Evolutionary conservation across 2,113 vertebrate genomes (phyloP).

Genomic region (Poecilia latipinna): DNA sequence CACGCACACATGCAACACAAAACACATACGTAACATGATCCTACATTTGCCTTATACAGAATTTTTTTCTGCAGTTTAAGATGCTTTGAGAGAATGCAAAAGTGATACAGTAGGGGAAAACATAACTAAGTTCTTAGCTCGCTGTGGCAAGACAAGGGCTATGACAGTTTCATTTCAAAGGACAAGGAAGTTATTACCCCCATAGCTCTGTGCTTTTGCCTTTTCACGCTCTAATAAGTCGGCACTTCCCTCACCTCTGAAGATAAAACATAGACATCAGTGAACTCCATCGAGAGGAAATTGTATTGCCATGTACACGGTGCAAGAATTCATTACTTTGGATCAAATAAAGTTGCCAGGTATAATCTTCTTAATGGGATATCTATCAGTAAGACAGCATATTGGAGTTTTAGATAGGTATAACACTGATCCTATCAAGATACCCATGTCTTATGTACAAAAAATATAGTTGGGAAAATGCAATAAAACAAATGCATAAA

Average conservation of each 20-base stretch:
- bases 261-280: conserved; percentile 73
- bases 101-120: conserved; percentile 11
- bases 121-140: conserved; percentile 41
- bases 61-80: conserved; percentile 9
- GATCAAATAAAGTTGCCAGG: conserved; percentile 57
- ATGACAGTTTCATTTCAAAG: conserved; percentile 75
- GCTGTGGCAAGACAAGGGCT: conserved; percentile 18
- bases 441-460: conserved; percentile 17
- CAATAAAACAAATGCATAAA: conserved; percentile 18
- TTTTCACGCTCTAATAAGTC: conserved; percentile 76
- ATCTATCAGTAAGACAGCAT: conserved; percentile 57
- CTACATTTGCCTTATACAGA: conserved; percentile 4
- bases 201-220: conserved; percentile 56
- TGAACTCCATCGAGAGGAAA: conserved; percentile 58
- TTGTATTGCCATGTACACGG: conserved; percentile 54
- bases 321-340: conserved; percentile 64
- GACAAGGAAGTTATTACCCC: conserved; percentile 75
- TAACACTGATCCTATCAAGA: conserved; percentile 46
- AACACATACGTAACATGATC: conserved; percentile 10
- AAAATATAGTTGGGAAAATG: conserved; percentile 27
- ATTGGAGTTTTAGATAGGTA: conserved; percentile 36
- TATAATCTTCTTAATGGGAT: conserved; percentile 66
- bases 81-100: conserved; percentile 15
- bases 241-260: conserved; percentile 60
- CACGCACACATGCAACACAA: background rate